These are phyloP conservation scores for Fragum sueziense DNA, from an alignment of 2,888 invertebrate species.

Conservation along the genomic window DNA sequence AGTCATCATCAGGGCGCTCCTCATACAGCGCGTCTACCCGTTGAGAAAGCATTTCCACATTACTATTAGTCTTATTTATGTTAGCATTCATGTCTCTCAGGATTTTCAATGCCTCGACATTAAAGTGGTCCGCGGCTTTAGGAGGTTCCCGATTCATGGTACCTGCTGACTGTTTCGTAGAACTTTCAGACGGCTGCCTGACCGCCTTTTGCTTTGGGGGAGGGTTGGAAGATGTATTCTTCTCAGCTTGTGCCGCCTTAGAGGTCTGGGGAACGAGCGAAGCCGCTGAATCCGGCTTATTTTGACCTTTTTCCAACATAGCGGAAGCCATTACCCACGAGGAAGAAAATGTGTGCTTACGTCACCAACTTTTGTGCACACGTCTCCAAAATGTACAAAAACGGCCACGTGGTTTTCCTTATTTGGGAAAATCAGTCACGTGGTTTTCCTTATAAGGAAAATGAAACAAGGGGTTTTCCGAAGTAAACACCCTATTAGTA, in stretches of 20 bases:
- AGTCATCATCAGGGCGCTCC: neutral
- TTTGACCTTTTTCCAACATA: neutral
- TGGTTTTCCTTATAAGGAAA: conserved; percentile 10
- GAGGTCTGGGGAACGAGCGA: neutral
- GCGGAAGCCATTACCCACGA: neutral
- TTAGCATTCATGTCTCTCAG: neutral
- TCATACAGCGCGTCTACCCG: conserved; percentile 1
- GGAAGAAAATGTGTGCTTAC: neutral
- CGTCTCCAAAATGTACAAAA: no score
- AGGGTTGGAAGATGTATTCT: neutral
- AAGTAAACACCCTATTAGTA: neutral
- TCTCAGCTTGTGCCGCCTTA: neutral
- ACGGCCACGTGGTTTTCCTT: neutral
- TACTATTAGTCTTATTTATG: neutral
- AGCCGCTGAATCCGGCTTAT: neutral
- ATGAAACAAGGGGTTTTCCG: neutral
- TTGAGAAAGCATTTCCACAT: neutral
- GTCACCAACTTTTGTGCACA: neutral
- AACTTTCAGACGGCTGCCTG: neutral
- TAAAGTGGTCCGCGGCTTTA: no score
- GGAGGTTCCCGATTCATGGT: neutral
- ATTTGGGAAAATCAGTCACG: no score
- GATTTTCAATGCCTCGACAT: neutral
- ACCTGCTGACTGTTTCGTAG: neutral
- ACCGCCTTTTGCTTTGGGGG: neutral